phyloP scores from a whole-genome alignment of 2,113 vertebrate genomes.

The Mus musculus region GRCm39 chrX:93612501-93613000 shows the following conservation, averaged over 20 bases:
- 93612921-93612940: not conserved
- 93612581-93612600: not conserved
- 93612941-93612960: not conserved
- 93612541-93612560: not conserved
- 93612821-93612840: not conserved
- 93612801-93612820: not conserved
- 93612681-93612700: not conserved
- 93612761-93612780: not conserved
- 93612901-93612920: not conserved
- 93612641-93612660: not conserved
- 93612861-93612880: not conserved
- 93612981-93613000: not conserved
- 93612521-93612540: not conserved
- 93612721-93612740: not conserved
- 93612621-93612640: not conserved
- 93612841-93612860: not conserved
- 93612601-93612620: not conserved
- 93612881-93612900: not conserved
- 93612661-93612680: not conserved
- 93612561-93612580: not conserved
- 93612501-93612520: not conserved
- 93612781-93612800: not conserved
- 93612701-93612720: not conserved
- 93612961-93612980: not conserved
- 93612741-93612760: not conserved